Evolutionary conservation across 2,797 vertebrate species (phyloP), one percentile per base, ranked within the genome.

Genomic region (Sebastes wilsoni): DNA sequence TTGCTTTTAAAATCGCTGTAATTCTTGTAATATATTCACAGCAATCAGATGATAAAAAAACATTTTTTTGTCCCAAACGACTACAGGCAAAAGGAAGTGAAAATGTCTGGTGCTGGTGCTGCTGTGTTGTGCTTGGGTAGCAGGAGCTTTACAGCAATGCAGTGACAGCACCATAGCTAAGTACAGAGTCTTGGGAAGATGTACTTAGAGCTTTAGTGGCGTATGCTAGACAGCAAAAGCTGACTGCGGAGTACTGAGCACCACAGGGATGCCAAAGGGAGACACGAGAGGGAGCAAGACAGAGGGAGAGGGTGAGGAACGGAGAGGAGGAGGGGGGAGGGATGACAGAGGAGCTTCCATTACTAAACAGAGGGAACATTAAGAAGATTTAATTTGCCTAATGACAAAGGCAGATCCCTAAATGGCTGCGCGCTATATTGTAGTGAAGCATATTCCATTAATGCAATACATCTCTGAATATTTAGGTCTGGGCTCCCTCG

Each of bases 321-420:
- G 28, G 61, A 60, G 58, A 22, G 73, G 60, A 59, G 49, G 76
- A 74, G 49, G 61, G 78, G 71, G 25, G 81, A 36, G 80, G 71
- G 77, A 67, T 84, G 88, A 92, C 77, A 90, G 83, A 90, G 80
- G 78, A 91, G 83, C 80, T 73, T 85, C 81, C 89, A 89, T 92
- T 89, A 92, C 89, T 86, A 91, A 92, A 93, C 91, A 89, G 80
- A 88, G 82, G 68, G 86, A 91, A 89, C 88, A 93, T 90, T 92
- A 91, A 89, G 88, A 89, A 90, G 90, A 92, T 88, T 95, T 92
- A 86, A 93, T 93, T 94, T 90, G 84, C 84, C 80, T 90, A 92
- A 93, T 92, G 90, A 91, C 90, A 91, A 89, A 89, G 83, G 80
- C 82, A 84, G 75, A 87, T 89, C 79, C 89, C 86, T 92, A 88